These are phyloP conservation scores for Mycalesis mineus DNA, from an alignment of 2,888 invertebrate species.

Conservation along the genomic window DNA sequence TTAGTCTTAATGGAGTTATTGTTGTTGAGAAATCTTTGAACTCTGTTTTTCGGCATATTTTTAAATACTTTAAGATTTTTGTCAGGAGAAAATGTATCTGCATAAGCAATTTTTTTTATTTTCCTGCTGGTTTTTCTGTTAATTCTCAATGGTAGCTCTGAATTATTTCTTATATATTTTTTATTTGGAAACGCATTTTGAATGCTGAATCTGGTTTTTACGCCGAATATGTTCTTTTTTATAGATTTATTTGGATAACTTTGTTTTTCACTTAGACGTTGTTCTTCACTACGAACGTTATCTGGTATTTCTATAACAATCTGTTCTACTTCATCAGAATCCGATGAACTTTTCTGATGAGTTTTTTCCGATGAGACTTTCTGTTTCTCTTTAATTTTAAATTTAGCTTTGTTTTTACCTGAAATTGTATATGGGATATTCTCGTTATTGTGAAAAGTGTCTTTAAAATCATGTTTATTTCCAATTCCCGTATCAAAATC, in stretches of 20 bases:
- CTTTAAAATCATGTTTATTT: not conserved
- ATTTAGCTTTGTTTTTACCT: conserved; percentile 11
- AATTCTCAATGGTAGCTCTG: not conserved
- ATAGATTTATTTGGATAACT: not conserved
- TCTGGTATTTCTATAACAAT: conserved; percentile 16
- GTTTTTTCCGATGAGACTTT: conserved; percentile 1
- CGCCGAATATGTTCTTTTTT: conserved; percentile 10
- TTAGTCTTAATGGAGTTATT: not conserved
- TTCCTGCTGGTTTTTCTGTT: conserved; percentile 15
- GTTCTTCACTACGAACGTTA: conserved; percentile 1
- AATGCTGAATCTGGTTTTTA: conserved; percentile 22
- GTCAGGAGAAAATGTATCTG: conserved; percentile 35
- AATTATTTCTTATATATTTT: not conserved
- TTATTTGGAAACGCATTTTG: conserved; percentile 7
- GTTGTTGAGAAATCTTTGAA: not conserved
- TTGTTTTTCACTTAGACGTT: not conserved
- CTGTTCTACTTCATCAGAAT: conserved; percentile 17
- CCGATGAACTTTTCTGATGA: conserved; percentile 6
- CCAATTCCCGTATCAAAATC: not conserved
- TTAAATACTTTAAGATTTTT: conserved; percentile 41
- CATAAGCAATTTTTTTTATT: conserved; percentile 33
- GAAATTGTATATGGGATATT: conserved; percentile 1
- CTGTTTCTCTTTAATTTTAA: conserved; percentile 10
- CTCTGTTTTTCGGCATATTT: conserved; percentile 26
- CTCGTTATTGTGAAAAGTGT: not conserved